These are phyloP conservation scores for Halesus radiatus DNA, from an alignment of 1,140 invertebrate species.

Conservation along the genomic window DNA sequence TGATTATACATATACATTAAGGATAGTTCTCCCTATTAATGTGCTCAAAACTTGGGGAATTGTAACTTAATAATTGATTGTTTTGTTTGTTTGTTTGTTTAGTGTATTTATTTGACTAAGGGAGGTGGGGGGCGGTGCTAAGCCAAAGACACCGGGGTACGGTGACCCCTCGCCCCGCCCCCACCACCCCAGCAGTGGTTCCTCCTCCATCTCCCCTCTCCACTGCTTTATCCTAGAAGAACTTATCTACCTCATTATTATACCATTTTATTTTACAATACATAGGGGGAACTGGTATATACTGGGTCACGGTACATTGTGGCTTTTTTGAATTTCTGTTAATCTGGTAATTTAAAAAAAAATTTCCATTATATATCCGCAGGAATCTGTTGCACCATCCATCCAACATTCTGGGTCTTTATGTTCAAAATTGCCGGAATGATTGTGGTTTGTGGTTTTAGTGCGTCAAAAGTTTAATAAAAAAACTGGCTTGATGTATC, in stretches of 20 bases:
- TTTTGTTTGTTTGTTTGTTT: slow-evolving; percentile 45
- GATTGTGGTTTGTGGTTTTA: no score
- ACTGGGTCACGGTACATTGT: no score
- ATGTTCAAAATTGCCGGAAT: no score
- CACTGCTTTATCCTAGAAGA: slow-evolving; percentile 60
- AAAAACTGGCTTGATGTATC: no score
- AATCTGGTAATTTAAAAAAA: no score
- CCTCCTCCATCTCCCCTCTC: slow-evolving; percentile 59
- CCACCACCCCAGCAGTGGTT: slow-evolving; percentile 59
- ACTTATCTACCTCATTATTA: slow-evolving; percentile 69
- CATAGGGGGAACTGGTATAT: no score
- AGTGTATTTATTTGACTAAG: slow-evolving; percentile 47
- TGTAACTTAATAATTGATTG: slow-evolving; percentile 49
- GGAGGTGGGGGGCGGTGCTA: slow-evolving; percentile 65
- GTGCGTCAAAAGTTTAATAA: no score
- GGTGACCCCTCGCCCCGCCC: slow-evolving; percentile 70
- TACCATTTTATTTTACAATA: slow-evolving; percentile 58
- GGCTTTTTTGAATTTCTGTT: no score
- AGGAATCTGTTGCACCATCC: no score
- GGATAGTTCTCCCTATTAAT: slow-evolving; percentile 57
- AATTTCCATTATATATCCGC: no score
- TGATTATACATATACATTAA: slow-evolving; percentile 56
- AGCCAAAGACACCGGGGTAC: slow-evolving; percentile 72
- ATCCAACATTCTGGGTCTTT: no score
- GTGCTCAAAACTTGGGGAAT: slow-evolving; percentile 58